Conservation (phyloP, 2,797 vertebrate genomes). For the Pterois miles region DNA sequence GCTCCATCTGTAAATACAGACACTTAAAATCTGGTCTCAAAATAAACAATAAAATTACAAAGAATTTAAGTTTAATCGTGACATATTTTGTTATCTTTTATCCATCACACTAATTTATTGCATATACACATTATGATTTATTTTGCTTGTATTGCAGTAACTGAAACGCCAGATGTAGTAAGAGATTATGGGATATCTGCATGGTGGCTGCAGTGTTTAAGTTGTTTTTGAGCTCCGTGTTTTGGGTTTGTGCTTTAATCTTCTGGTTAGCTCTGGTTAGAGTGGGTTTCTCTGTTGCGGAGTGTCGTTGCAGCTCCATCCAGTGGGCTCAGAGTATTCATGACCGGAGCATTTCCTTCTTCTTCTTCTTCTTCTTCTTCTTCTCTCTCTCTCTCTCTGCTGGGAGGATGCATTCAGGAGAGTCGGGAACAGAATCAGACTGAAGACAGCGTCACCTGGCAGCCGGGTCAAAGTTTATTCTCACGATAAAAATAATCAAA, state of each 20-base stretch:
- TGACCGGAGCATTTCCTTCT: constrained; percentile 16
- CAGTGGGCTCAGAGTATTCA: constrained; percentile 61
- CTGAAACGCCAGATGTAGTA: constrained; percentile 17
- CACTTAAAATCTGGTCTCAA: constrained; percentile 6
- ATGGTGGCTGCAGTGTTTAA: background rate
- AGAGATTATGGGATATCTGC: constrained; percentile 19
- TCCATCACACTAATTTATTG: constrained; percentile 5
- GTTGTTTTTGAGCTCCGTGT: constrained; percentile 3
- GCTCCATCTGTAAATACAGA: constrained; percentile 50
- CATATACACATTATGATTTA: constrained; percentile 2
- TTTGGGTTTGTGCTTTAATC: constrained; percentile 31
- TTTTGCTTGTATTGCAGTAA: background rate
- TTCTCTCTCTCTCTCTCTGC: constrained; percentile 17
- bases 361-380: background rate
- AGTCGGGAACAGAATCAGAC: constrained; percentile 5
- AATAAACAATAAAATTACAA: constrained; percentile 26
- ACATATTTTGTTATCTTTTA: constrained; percentile 17
- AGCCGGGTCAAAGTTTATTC: constrained; percentile 22
- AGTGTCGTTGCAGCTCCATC: constrained; percentile 68
- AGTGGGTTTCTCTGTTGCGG: constrained; percentile 10
- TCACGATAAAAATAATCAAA: constrained; percentile 25
- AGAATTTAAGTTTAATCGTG: constrained; percentile 20
- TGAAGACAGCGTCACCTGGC: constrained; percentile 8
- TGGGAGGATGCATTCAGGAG: constrained; percentile 24
- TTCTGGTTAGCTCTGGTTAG: constrained; percentile 10